Base-by-base conservation (phyloP, 2,888 invertebrate species). In the Thera britannica region DNA sequence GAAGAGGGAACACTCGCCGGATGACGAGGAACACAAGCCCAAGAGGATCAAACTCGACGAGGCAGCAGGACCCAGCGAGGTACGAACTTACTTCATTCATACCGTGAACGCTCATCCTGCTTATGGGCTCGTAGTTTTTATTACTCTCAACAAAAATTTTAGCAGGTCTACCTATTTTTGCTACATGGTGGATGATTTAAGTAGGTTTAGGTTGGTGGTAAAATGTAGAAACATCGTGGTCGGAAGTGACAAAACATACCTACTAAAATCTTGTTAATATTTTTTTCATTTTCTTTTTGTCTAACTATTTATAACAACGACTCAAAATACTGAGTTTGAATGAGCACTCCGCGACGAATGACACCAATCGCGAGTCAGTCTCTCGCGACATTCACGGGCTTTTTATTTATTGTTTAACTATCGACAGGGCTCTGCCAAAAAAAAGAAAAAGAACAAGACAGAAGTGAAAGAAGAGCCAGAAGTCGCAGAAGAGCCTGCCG, bases 1-100 rank as follows among this genome's bases (percentile, higher is more conserved):
- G 3, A 96, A 96, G 83, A 91, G 96, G 34, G 95, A 95, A 76
- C 92, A 95, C 78, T 94, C 95, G 0, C 94, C 95, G 0, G 90
- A 91, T 46, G 86, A 82, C 3, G 88, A 87, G 3, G 84, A 70
- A 0, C 72, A 78, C 6, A 75, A 88, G 2, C 75, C 88, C 58
- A 95, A 95, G 88, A 94, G 93, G 84, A 90, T 94, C 58, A 95
- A 95, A 76, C 87, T 93, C 12, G 94, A 95, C 71, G 93, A 92
- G 56, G 85, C 83, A 2, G 85, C 87, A 48, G 77, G 70, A 56
- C 80, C 67, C 35, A 72, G 66, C 51, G 57, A 65, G 49, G 75
- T 75, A 41, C 58, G 65, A 62, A 41, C 57, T 0, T 34, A 52
- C 52, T 34, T 23, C 23, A 23, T 23, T 23, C 23, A 23, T 23